Evolutionary conservation across 2,888 invertebrate species (phyloP), one percentile per base, ranked within the genome.

Genomic region (Sinopyrophorus schimmeli): DNA sequence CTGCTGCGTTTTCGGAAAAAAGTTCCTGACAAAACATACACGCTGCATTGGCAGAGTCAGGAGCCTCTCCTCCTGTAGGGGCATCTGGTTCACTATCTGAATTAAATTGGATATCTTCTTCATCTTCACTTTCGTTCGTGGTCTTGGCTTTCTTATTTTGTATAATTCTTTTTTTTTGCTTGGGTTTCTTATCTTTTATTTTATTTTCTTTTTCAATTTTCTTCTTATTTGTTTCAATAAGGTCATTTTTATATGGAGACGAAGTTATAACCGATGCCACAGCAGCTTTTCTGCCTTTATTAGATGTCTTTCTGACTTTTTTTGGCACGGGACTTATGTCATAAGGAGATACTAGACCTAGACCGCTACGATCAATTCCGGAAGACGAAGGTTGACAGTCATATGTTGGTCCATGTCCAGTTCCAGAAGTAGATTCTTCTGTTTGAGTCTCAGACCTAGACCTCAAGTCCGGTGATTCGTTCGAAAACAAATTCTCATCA

Each of bases 1-100:
- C 42, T 24, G 18, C 40, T 3, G 14, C 7, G 18, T 51, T 47
- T 21, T 55, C 51, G 14, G 48, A 55, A 40, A 53, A 56, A 10
- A 11, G 23, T 10, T 10, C 28, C 31, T 46, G 30, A 37, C 51
- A 55, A 39, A 58, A 55, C 5, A 54, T 17, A 21, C 53, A 48
- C 26, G 21, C 32, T 7, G 43, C 50, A 49, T 56, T 52, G n/a
- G 9, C 24, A 24, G 24, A 24, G 3, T 24, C 5, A 24, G 24
- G 24, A 24, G 24, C 5, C 9, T 5, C 10, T 26, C 3, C n/a
- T 7, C 24, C 24, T 24, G 9, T 24, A 9, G n/a, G 3, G n/a
- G n/a, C 24, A 24, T 24, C 24, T 9, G 24, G 24, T 24, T 24
- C 24, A 6, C 11, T 11, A 26, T 12, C 26, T 5, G 26, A 26